Evolutionary conservation across 2,113 vertebrate genomes (phyloP), one percentile per base, ranked within the genome.

Genomic region (Gobiocypris rarus): DNA sequence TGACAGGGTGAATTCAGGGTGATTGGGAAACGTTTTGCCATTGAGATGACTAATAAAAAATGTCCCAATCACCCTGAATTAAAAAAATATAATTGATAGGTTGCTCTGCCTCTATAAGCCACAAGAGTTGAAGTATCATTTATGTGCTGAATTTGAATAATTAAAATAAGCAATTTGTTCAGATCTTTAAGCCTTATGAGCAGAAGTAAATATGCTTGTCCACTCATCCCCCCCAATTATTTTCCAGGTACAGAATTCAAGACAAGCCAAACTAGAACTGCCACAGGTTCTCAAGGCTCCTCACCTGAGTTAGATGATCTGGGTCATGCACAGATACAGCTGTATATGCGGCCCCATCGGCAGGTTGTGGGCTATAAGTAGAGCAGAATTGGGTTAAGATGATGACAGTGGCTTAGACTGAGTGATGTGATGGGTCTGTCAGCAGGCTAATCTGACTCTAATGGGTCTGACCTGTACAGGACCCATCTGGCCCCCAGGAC

Each of bases 391-490:
- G 89, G 86, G 84, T 91, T 92, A 93, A 94, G 93, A 92, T 93
- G 88, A 91, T 93, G 89, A 92, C 92, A 91, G 93, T 89, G 90
- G 90, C 87, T 86, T 87, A 91, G 91, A 90, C 89, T 90, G 90
- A 90, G 90, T 88, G 86, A 90, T 74, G 91, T 92, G 89, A 90
- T 90, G 89, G 90, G 91, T 92, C 92, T 88, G 92, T 94, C 93
- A 93, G 31, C 83, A 87, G 90, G 86, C 90, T 94, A 93, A 94
- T 94, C 92, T 90, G 91, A 93, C 90, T 92, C 94, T 93, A 91
- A 95, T 94, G 91, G 92, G 91, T 93, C 92, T 95, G 94, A 94
- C 94, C 94, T 91, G 91, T 89, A 87, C 38, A 91, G 93, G 93
- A 94, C 94, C 92, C 94, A 95, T 92, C 92, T 94, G 93, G 92